These are phyloP conservation scores for Pyrgus malvae DNA, from an alignment of 2,888 invertebrate genomes.

Conservation along the genomic window DNA sequence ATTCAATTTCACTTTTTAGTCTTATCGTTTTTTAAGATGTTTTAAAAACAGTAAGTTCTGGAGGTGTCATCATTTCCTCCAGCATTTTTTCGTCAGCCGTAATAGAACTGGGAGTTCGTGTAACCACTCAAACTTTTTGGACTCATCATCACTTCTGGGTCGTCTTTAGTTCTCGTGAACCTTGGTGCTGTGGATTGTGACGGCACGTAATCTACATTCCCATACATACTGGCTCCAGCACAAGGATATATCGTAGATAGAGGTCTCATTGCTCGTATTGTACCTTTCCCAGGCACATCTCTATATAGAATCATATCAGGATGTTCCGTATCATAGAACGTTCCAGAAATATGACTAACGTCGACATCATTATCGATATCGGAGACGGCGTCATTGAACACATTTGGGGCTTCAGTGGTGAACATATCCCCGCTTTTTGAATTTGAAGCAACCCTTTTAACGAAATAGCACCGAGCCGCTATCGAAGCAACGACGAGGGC, in stretches of 20 bases:
- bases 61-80: constrained; percentile 46
- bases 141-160: constrained; percentile 60
- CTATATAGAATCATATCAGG: constrained; percentile 75
- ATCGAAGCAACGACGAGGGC: constrained; percentile 46
- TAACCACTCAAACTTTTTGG: constrained; percentile 70
- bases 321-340: constrained; percentile 71
- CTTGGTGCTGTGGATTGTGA: constrained; percentile 49
- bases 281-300: constrained; percentile 63
- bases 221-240: constrained; percentile 69
- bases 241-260: constrained; percentile 71
- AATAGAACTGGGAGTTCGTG: constrained; percentile 65
- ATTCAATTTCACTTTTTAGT: neutral
- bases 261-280: constrained; percentile 70
- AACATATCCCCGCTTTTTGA: constrained; percentile 74
- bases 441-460: constrained; percentile 45
- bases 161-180: constrained; percentile 51
- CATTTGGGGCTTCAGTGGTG: constrained; percentile 68
- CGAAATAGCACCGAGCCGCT: constrained; percentile 53
- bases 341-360: constrained; percentile 72
- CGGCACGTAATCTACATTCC: constrained; percentile 63
- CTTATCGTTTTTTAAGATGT: neutral
- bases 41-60: constrained; percentile 59
- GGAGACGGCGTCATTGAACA: constrained; percentile 67
- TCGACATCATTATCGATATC: constrained; percentile 73
- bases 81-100: constrained; percentile 61